Conservation (phyloP, 2,888 invertebrate genomes). For the Apamea crenata region DNA sequence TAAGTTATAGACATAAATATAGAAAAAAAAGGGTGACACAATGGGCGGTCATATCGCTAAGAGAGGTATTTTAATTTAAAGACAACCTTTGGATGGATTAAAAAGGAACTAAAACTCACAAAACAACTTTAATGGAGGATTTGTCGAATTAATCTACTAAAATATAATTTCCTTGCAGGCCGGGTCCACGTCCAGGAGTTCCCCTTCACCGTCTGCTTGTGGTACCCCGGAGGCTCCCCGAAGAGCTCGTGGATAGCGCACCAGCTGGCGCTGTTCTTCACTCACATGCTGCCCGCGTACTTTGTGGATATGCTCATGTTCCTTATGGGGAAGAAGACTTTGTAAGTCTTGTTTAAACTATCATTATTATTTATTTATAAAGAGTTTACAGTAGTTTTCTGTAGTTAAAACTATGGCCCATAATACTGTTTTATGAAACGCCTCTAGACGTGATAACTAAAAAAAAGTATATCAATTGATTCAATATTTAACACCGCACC, state of each 20-base stretch:
- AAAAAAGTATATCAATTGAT: background rate
- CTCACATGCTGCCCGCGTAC: slow-evolving; percentile 94
- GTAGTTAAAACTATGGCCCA: no score
- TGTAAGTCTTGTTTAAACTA: slow-evolving; percentile 78
- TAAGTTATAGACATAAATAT: no score
- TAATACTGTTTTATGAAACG: no score
- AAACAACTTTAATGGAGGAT: background rate
- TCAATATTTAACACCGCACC: background rate
- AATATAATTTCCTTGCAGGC: slow-evolving; percentile 74
- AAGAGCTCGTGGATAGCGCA: slow-evolving; percentile 93
- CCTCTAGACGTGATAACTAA: no score
- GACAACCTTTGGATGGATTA: no score
- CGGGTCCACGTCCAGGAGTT: slow-evolving; percentile 91
- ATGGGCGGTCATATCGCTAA: no score
- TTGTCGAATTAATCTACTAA: background rate
- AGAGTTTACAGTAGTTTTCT: no score
- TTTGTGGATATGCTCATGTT: slow-evolving; percentile 93
- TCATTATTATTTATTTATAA: no score
- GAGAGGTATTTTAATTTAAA: no score
- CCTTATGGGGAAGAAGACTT: slow-evolving; percentile 93
- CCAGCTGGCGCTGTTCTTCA: slow-evolving; percentile 92
- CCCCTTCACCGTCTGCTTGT: slow-evolving; percentile 94
- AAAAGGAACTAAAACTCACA: no score
- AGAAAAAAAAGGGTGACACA: no score
- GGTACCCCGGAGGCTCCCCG: slow-evolving; percentile 94